Evolutionary conservation across 2,888 invertebrate genomes (phyloP), one percentile per base, ranked within the genome.

Genomic region (Drosophila koepferae): DNA sequence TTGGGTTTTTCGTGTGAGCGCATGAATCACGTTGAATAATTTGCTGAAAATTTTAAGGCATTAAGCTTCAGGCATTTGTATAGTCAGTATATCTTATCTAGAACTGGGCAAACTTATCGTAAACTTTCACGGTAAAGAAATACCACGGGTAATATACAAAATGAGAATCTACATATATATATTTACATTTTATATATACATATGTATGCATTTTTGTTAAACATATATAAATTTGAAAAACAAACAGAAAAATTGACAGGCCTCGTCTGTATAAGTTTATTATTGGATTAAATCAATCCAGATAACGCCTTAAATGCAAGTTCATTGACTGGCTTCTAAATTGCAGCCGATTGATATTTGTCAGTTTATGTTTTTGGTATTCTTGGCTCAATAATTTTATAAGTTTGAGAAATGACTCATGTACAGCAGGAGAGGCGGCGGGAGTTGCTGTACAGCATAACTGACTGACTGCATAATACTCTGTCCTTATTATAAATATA

Each of bases 31-130:
- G 28, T 5, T 44, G 62, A 55, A 75, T 49, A 66, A 40, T 78
- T 73, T 46, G 46, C 63, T 59, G 46, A 16, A 69, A 74, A 61
- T 46, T 63, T 14, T n/a, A 48, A 49, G 34, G 36, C 41, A 51
- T 56, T 68, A 62, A 56, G 31, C 61, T 34, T 3, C 43, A 18
- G 53, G 36, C 46, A 78, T 63, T 78, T 63, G 40, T 74, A 68
- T 61, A 76, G 49, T 79, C 41, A n/a, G 58, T 49, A 59, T 77
- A 79, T 77, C 76, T 77, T 77, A 77, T 77, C 77, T 65, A 16
- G 9, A 49, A 77, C 69, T 59, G 46, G 58, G 63, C 60, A 74
- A 74, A 78, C 74, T 78, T 78, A 78, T 78, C 76, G 58, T 51
- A n/a, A 40, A 18, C 8, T 49, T 49, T 49, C n/a, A 18, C 49